These are phyloP conservation scores for Blera fallax DNA, from an alignment of 2,888 invertebrate genomes.

Conservation along the genomic window DNA sequence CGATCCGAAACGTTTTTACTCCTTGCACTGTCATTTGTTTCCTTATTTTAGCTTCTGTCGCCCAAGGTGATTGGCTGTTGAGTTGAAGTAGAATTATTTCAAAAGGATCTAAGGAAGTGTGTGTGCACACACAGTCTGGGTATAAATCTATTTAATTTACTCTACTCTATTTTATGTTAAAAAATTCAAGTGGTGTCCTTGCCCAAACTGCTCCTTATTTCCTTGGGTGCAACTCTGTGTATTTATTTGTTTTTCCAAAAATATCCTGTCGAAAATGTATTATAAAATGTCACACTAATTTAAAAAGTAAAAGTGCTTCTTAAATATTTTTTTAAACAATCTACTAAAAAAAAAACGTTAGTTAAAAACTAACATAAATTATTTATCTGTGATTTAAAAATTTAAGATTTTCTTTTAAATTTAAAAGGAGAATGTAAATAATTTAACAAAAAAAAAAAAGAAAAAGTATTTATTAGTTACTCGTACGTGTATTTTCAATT, in stretches of 20 bases:
- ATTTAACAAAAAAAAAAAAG: background rate
- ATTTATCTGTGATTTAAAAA: constrained; percentile 69
- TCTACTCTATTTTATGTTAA: background rate
- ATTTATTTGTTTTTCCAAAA: background rate
- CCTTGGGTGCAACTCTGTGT: constrained; percentile 34
- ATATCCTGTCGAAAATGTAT: constrained; percentile 51
- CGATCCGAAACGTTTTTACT: constrained; percentile 94
- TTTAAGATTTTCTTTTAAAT: constrained; percentile 58
- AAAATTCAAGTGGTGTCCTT: background rate
- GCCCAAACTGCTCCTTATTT: constrained; percentile 6
- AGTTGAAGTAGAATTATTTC: constrained; percentile 45
- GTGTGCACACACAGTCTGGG: no score
- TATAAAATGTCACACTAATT: constrained; percentile 62
- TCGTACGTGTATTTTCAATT: constrained; percentile 6
- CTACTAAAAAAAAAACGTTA: constrained; percentile 36
- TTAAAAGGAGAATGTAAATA: constrained; percentile 26
- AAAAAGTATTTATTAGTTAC: background rate
- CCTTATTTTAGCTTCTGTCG: constrained; percentile 92
- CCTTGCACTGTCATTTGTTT: constrained; percentile 94
- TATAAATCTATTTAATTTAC: background rate
- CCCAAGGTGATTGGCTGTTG: constrained; percentile 83
- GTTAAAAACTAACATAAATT: constrained; percentile 62
- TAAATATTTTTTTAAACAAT: background rate
- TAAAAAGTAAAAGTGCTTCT: constrained; percentile 20
- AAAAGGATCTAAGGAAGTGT: background rate